phyloP scores from a whole-genome alignment of 2,888 invertebrate species.

The Amphipoea oculea region DNA sequence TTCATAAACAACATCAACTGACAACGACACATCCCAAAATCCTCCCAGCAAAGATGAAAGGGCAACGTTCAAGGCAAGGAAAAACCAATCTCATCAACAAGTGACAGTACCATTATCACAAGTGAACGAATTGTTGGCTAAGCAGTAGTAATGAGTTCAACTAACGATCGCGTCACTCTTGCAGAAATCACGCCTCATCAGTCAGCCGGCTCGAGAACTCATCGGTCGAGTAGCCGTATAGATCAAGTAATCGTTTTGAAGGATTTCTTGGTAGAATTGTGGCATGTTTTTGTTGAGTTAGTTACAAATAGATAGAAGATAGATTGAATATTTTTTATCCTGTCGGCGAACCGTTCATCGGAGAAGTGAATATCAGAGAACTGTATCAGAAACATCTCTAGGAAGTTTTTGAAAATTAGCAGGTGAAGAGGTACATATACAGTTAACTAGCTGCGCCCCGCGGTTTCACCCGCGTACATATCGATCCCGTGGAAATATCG shows the following conservation, averaged over 20 bases:
- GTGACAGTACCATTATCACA: slow-evolving; percentile 42
- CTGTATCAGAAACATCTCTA: background rate
- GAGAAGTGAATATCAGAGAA: background rate
- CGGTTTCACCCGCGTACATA: no score
- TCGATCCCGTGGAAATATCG: no score
- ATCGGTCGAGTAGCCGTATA: slow-evolving; percentile 28
- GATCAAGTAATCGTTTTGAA: slow-evolving; percentile 45
- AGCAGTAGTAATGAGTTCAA: slow-evolving; percentile 54
- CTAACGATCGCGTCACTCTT: slow-evolving; percentile 55
- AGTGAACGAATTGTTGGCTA: slow-evolving; percentile 46
- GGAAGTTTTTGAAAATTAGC: background rate
- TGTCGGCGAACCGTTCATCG: background rate
- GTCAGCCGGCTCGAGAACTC: slow-evolving; percentile 42
- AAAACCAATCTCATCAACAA: slow-evolving; percentile 29
- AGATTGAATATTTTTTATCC: background rate
- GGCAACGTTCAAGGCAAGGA: background rate
- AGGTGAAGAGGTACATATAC: background rate
- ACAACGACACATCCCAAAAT: background rate
- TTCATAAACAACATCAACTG: background rate
- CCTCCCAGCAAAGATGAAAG: background rate
- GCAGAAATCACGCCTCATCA: slow-evolving; percentile 66
- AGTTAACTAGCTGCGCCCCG: background rate
- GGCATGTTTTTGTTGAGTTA: background rate
- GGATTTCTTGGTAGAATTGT: slow-evolving; percentile 12
- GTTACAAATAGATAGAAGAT: background rate